Evolutionary conservation across 2,113 vertebrate genomes (phyloP).

Genomic region (Tiliqua scincoides): DNA sequence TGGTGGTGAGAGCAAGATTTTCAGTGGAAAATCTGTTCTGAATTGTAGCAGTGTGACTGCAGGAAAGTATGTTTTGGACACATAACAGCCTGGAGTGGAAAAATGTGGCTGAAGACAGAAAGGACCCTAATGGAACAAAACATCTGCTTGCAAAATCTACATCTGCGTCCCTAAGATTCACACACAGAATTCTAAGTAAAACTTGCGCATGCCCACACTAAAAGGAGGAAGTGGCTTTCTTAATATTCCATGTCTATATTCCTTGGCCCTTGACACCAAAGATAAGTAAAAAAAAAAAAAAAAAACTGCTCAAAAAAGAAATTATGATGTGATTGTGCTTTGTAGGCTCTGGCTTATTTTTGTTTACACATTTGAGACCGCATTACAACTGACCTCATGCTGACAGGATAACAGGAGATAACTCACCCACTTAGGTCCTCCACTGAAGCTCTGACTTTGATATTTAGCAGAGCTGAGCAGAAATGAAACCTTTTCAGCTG

Average conservation of each 20-base stretch:
- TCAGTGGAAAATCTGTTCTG: not conserved
- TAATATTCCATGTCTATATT: conserved; percentile 4
- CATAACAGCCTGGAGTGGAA: not conserved
- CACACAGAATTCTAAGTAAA: not conserved
- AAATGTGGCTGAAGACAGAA: not conserved
- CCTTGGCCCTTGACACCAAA: conserved; percentile 9
- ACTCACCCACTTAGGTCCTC: conserved; percentile 37
- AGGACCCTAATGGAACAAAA: not conserved
- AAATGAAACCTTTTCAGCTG: conserved; percentile 44
- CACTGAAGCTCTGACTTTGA: conserved; percentile 55
- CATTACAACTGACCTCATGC: not conserved
- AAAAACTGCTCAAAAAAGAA: not conserved
- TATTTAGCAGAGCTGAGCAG: conserved; percentile 73
- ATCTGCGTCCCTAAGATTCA: conserved; percentile 1
- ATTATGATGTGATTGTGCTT: not conserved
- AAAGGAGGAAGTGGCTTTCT: not conserved
- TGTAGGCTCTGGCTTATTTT: conserved; percentile 20
- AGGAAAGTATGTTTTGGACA: not conserved
- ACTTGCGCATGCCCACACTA: conserved; percentile 5
- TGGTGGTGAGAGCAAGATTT: conserved; percentile 32
- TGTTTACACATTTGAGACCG: conserved; percentile 33
- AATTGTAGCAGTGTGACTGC: not conserved
- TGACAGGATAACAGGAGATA: conserved; percentile 37
- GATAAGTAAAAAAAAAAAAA: conserved; percentile 7
- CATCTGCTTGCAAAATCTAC: conserved; percentile 35